These are phyloP conservation scores for Drosophila sucinea DNA, from an alignment of 1,140 invertebrate genomes.

Conservation along the genomic window DNA sequence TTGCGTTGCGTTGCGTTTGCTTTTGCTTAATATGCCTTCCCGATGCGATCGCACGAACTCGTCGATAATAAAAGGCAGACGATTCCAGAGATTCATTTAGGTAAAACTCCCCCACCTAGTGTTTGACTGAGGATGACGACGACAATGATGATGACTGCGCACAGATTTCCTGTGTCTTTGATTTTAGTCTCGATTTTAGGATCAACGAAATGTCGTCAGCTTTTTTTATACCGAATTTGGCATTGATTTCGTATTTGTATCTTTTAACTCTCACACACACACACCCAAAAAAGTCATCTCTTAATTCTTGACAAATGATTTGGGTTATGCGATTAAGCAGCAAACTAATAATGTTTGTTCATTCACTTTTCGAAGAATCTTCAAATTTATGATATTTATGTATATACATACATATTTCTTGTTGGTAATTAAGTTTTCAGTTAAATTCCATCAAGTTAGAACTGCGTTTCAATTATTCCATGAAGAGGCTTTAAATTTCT, in stretches of 20 bases:
- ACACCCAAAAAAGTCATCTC: slow-evolving; percentile 24
- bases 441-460: not conserved
- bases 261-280: slow-evolving; percentile 25
- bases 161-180: slow-evolving; percentile 20
- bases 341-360: slow-evolving; percentile 19
- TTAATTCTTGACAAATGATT: slow-evolving; percentile 68
- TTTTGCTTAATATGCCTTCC: slow-evolving; percentile 49
- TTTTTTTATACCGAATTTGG: slow-evolving; percentile 75
- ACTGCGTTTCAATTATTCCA: slow-evolving; percentile 5
- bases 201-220: slow-evolving; percentile 79
- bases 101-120: slow-evolving; percentile 56
- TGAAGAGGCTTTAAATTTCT: slow-evolving; percentile 2
- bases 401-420: not conserved
- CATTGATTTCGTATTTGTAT: slow-evolving; percentile 63
- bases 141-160: slow-evolving; percentile 39
- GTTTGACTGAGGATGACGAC: slow-evolving; percentile 16
- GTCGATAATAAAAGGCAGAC: slow-evolving; percentile 13
- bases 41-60: slow-evolving; percentile 72
- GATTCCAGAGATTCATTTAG: slow-evolving; percentile 24
- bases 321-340: slow-evolving; percentile 60
- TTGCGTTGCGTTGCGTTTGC: too few species aligned
- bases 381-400: slow-evolving; percentile 7
- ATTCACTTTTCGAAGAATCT: slow-evolving; percentile 2
- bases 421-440: not conserved
- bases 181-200: slow-evolving; percentile 78